Base-by-base conservation (phyloP, 1,140 invertebrate genomes). In the Musca domestica region DNA sequence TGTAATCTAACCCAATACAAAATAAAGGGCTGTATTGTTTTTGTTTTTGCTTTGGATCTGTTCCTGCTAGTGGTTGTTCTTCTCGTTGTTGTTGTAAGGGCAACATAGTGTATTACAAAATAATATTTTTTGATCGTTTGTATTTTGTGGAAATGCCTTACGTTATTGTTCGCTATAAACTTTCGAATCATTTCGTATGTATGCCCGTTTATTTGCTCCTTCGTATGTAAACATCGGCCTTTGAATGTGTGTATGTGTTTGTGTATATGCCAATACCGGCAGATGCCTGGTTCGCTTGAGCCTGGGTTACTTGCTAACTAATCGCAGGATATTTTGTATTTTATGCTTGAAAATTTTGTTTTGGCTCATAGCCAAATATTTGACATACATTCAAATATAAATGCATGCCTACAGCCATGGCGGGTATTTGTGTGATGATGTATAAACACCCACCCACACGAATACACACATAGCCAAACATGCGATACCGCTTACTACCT, bases 71-170 rank as follows among this genome's bases (percentile, higher is more conserved):
- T 2, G 34, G 34, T 41, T 41, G 34, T 41, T 41, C n/a, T n/a
- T n/a, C n/a, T n/a, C n/a, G 56, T 61, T 58, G 14, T 30, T n/a
- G 17, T 17, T 61, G 56, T 22, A 61, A 27, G 15, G 1, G 27
- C 22, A 34, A 30, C 34, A 41, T 61, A 34, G 4, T 27, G 56
- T 61, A 61, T 61, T 61, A 61, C 56, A 61, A 61, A 61, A 61
- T 61, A 61, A 61, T 61, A 61, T 61, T 61, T 61, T 61, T 61
- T 61, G 56, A 61, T 61, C 56, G 56, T 61, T 61, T 61, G 56
- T 34, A 61, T 61, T 61, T 61, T 41, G 34, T 30, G 27, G 54
- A 30, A 30, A 58, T 58, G 25, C 20, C 7, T 30, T 30, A 41
- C 34, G 34, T 41, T 41, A 41, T 41, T 41, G 34, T 41, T 41